These are phyloP conservation scores for Scolopax rusticola DNA, from an alignment of 2,797 vertebrate species.

Conservation along the genomic window DNA sequence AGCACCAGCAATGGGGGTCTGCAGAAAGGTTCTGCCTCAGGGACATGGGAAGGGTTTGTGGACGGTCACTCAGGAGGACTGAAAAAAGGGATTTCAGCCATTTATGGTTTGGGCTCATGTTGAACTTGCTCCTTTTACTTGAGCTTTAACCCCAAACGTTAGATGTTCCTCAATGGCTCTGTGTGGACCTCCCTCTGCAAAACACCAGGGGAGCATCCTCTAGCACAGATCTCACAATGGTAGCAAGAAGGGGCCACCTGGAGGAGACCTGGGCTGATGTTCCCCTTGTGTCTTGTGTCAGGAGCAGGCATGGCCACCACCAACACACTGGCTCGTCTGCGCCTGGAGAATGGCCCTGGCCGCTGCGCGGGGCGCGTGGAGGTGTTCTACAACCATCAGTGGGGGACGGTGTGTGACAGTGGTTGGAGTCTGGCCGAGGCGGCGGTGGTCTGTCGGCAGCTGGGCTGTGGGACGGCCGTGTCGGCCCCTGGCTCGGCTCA, in stretches of 20 bases:
- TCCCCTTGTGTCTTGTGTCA: not conserved
- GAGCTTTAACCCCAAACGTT: not conserved
- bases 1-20: not conserved
- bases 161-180: not conserved
- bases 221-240: not conserved
- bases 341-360: not conserved
- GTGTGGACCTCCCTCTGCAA: too few relatives aligned
- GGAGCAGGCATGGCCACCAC: not conserved
- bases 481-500: not conserved
- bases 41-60: not conserved
- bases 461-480: not conserved
- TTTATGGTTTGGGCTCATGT: not conserved
- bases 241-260: not conserved
- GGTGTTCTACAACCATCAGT: not conserved
- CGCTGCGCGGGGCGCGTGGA: slow-evolving; percentile 23
- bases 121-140: not conserved
- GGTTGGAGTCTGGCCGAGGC: not conserved
- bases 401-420: not conserved
- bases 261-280: not conserved
- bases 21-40: not conserved
- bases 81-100: too few relatives aligned
- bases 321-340: not conserved
- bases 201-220: not conserved
- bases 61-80: not conserved
- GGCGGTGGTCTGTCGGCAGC: slow-evolving; percentile 17